Evolutionary conservation across 2,113 vertebrate genomes (phyloP).

Genomic region (Menura novaehollandiae): DNA sequence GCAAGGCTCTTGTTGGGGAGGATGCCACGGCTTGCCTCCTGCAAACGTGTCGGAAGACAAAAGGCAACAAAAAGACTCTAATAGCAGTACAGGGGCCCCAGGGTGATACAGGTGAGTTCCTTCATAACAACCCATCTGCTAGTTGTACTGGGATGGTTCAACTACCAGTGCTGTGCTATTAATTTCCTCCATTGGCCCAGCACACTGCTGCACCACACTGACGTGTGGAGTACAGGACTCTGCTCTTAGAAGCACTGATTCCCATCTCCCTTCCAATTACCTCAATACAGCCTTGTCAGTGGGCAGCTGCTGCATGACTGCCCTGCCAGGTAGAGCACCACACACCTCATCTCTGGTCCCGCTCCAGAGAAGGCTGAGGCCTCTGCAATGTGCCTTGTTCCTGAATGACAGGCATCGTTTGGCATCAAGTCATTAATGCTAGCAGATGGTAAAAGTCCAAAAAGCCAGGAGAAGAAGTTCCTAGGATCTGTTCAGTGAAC

Average conservation of each 20-base stretch:
- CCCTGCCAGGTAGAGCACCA: background rate
- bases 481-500: background rate
- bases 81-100: background rate
- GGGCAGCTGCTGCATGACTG: background rate
- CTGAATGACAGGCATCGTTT: background rate
- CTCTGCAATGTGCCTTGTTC: background rate
- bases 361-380: background rate
- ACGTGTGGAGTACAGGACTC: background rate
- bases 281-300: rapidly evolving
- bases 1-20: background rate
- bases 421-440: background rate
- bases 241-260: background rate
- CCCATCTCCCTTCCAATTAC: background rate
- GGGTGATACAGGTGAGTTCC: background rate
- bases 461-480: background rate
- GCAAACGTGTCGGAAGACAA: background rate
- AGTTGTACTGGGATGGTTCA: background rate
- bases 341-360: background rate
- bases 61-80: background rate
- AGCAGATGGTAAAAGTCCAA: background rate
- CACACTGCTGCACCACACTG: background rate
- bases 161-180: background rate
- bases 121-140: background rate
- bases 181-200: background rate
- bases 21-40: background rate